phyloP scores from a whole-genome alignment of 2,797 vertebrate species.

The Micromesistius poutassou region DNA sequence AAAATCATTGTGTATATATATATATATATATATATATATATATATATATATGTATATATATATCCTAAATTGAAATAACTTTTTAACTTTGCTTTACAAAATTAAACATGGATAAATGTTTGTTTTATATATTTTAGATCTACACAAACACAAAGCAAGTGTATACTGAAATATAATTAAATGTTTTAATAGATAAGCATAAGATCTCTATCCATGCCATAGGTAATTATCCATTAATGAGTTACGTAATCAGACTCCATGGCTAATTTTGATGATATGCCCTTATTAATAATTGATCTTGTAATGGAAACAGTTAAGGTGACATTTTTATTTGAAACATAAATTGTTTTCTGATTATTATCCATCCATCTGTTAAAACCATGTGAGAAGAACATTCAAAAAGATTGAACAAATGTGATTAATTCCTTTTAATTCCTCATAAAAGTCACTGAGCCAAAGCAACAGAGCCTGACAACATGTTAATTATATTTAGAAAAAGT shows the following conservation, averaged over 20 bases:
- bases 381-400: background rate
- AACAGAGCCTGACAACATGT: background rate
- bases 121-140: background rate
- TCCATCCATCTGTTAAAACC: background rate
- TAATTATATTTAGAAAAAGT: background rate
- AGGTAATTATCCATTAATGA: background rate
- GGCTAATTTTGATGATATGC: background rate
- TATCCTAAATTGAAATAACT: background rate
- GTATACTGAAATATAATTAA: too few relatives aligned
- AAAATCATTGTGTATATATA: background rate
- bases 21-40: background rate
- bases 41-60: background rate
- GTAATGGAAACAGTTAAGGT: background rate
- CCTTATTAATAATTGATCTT: background rate
- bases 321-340: background rate
- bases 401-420: background rate
- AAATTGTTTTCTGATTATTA: background rate
- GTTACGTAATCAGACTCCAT: background rate
- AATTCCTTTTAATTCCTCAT: background rate
- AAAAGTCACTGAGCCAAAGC: background rate
- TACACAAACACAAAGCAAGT: background rate
- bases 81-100: background rate
- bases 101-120: background rate
- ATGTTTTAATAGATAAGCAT: too few relatives aligned
- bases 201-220: background rate